These are phyloP conservation scores for Notolabrus celidotus DNA, from an alignment of 2,797 vertebrate genomes.

Conservation along the genomic window DNA sequence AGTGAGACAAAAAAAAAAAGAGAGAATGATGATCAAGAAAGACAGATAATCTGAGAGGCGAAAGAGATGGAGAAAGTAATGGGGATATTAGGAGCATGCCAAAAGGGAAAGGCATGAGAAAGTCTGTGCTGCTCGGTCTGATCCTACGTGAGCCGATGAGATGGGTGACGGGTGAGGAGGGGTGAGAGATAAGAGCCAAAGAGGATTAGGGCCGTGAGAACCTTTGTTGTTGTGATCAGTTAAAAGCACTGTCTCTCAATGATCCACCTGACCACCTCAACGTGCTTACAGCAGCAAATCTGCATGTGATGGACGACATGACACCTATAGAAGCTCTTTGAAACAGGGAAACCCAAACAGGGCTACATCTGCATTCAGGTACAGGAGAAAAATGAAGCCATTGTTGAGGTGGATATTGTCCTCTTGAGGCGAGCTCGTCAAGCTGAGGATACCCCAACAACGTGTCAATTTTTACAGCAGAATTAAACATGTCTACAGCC, in stretches of 20 bases:
- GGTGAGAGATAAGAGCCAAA: constrained; percentile 79
- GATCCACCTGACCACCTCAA: constrained; percentile 77
- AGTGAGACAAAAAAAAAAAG: neutral
- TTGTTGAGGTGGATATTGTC: too few species aligned
- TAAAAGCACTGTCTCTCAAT: constrained; percentile 75
- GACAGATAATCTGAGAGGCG: constrained; percentile 59
- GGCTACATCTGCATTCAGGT: neutral
- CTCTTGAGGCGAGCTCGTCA: too few species aligned
- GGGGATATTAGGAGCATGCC: constrained; percentile 57
- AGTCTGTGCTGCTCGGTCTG: constrained; percentile 67
- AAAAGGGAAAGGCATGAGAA: constrained; percentile 73
- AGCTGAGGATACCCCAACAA: too few species aligned
- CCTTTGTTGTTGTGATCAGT: constrained; percentile 83
- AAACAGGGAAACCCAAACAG: neutral
- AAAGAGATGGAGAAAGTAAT: constrained; percentile 59
- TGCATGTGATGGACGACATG: constrained; percentile 45
- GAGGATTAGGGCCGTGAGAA: constrained; percentile 83
- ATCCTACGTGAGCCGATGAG: constrained; percentile 78
- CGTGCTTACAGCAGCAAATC: constrained; percentile 63
- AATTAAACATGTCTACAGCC: too few species aligned
- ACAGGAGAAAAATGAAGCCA: too few species aligned
- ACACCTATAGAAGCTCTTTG: constrained; percentile 29
- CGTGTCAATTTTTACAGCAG: too few species aligned
- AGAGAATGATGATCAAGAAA: neutral
- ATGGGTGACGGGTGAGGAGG: constrained; percentile 73